Evolutionary conservation across 2,113 vertebrate genomes (phyloP).

Genomic region (Mastomys natalensis): DNA sequence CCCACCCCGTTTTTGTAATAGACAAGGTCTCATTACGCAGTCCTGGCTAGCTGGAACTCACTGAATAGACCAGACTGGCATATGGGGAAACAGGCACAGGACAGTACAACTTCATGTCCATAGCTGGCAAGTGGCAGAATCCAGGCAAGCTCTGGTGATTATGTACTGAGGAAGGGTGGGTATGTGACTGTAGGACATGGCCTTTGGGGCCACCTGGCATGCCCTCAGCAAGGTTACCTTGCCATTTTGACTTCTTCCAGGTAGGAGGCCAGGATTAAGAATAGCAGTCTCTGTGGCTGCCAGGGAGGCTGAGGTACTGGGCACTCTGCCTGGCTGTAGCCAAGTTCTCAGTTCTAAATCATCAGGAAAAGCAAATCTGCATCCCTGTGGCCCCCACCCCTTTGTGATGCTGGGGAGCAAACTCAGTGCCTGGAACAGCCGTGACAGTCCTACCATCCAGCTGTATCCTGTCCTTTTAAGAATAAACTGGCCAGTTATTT

Average conservation of each 20-base stretch:
- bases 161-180: not conserved
- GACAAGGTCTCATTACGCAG: not conserved
- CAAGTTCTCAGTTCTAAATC: too few relatives aligned
- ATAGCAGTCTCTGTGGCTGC: not conserved
- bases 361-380: not conserved
- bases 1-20: accelerated
- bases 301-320: not conserved
- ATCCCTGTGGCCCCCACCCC: not conserved
- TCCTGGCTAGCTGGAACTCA: not conserved
- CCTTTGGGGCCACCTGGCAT: not conserved
- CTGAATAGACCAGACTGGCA: not conserved
- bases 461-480: not conserved
- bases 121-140: not conserved
- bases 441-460: not conserved
- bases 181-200: not conserved
- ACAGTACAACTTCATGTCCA: not conserved
- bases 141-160: not conserved
- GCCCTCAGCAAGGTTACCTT: not conserved
- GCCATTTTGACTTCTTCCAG: not conserved
- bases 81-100: not conserved
- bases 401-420: not conserved
- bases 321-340: not conserved
- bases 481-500: not conserved
- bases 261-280: not conserved
- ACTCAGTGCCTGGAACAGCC: not conserved